These are phyloP conservation scores for Oxytorus armatus DNA, from an alignment of 2,888 invertebrate species.

Conservation along the genomic window DNA sequence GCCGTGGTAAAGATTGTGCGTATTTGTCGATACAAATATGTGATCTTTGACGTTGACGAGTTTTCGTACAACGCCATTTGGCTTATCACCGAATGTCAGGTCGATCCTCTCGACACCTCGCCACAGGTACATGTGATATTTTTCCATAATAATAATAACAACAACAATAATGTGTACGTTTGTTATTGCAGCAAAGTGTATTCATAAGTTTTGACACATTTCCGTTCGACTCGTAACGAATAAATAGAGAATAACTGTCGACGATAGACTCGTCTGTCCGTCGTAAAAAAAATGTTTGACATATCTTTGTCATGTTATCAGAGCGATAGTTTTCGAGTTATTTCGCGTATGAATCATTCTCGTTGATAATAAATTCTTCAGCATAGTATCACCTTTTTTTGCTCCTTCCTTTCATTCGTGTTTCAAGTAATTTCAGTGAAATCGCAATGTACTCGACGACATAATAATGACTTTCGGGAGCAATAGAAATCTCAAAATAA, in stretches of 20 bases:
- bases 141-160: slow-evolving; percentile 72
- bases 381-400: slow-evolving; percentile 23
- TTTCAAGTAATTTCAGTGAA: no score
- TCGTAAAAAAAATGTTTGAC: slow-evolving; percentile 44
- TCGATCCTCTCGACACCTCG: slow-evolving; percentile 79
- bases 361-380: slow-evolving; percentile 26
- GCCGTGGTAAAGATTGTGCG: slow-evolving; percentile 84
- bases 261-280: slow-evolving; percentile 49
- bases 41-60: slow-evolving; percentile 84
- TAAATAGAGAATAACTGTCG: slow-evolving; percentile 28
- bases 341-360: slow-evolving; percentile 39
- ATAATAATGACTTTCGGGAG: no score
- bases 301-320: slow-evolving; percentile 66
- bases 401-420: not conserved
- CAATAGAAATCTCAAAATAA: no score
- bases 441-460: no score
- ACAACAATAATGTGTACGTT: slow-evolving; percentile 25
- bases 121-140: slow-evolving; percentile 80
- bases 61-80: slow-evolving; percentile 83
- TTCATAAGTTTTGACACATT: slow-evolving; percentile 39
- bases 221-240: slow-evolving; percentile 46
- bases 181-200: slow-evolving; percentile 13
- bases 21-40: slow-evolving; percentile 84
- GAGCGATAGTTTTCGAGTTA: slow-evolving; percentile 13
- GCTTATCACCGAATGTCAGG: slow-evolving; percentile 77